Conservation (phyloP, 2,888 invertebrate genomes). For the Limulus polyphemus region DNA sequence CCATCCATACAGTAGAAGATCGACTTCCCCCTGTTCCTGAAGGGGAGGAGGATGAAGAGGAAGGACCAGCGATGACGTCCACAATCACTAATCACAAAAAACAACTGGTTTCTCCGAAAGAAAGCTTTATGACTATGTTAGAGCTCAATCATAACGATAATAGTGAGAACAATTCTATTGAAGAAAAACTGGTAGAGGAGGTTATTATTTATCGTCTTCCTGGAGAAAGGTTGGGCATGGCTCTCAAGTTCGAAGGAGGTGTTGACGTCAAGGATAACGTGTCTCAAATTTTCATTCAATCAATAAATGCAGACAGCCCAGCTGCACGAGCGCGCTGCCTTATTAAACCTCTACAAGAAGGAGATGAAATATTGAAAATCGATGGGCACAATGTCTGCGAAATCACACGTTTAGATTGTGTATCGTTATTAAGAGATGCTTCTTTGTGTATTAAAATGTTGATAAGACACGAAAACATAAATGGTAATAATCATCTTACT, state of each 20-base stretch:
- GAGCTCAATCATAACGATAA: no score
- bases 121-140: no score
- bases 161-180: no score
- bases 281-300: constrained; percentile 69
- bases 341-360: constrained; percentile 71
- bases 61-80: no score
- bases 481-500: neutral
- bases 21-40: no score
- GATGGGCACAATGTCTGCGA: constrained; percentile 63
- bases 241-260: constrained; percentile 82
- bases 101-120: no score
- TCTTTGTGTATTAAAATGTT: constrained; percentile 45
- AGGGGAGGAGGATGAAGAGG: no score
- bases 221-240: constrained; percentile 79
- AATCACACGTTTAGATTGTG: constrained; percentile 76
- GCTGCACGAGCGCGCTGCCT: constrained; percentile 61
- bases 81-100: no score
- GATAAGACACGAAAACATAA: constrained; percentile 1
- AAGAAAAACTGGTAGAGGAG: no score
- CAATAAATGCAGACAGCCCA: constrained; percentile 74
- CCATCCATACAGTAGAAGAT: no score
- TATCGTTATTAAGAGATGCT: constrained; percentile 68
- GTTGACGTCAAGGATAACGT: constrained; percentile 68
- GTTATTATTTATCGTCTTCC: constrained; percentile 71
- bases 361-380: constrained; percentile 78